Conservation (phyloP, 2,888 invertebrate genomes). For the Leucoma salicis region DNA sequence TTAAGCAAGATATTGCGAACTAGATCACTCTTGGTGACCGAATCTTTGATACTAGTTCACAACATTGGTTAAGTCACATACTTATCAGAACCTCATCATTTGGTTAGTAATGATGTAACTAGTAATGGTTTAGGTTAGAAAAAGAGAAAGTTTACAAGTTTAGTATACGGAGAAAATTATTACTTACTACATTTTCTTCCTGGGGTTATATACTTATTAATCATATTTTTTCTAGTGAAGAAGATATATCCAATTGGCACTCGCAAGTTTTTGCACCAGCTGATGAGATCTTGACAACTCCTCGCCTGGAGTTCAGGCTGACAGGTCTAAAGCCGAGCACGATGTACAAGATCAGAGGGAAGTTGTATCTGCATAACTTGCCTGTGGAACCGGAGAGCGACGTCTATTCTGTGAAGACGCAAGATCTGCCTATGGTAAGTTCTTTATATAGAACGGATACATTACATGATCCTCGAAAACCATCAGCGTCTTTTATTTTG, state of each 20-base stretch:
- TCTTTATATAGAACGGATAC: too few species aligned
- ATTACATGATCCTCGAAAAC: too few species aligned
- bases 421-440: conserved; percentile 65
- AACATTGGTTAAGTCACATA: too few species aligned
- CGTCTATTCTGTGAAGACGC: conserved; percentile 88
- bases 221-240: conserved; percentile 68
- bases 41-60: too few species aligned
- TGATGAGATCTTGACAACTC: conserved; percentile 91
- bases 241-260: conserved; percentile 89
- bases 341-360: conserved; percentile 91
- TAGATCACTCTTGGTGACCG: too few species aligned
- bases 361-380: conserved; percentile 88
- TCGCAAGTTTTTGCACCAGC: conserved; percentile 94
- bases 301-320: conserved; percentile 92
- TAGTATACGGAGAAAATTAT: too few species aligned
- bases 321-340: conserved; percentile 89
- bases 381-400: conserved; percentile 90
- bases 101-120: too few species aligned
- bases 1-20: too few species aligned
- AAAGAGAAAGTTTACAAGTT: too few species aligned
- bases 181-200: background rate
- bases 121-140: too few species aligned
- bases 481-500: too few species aligned
- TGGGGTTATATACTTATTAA: background rate
- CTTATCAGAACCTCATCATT: too few species aligned